Evolutionary conservation across 2,888 invertebrate genomes (phyloP).

Genomic region (Apodemia mormo): DNA sequence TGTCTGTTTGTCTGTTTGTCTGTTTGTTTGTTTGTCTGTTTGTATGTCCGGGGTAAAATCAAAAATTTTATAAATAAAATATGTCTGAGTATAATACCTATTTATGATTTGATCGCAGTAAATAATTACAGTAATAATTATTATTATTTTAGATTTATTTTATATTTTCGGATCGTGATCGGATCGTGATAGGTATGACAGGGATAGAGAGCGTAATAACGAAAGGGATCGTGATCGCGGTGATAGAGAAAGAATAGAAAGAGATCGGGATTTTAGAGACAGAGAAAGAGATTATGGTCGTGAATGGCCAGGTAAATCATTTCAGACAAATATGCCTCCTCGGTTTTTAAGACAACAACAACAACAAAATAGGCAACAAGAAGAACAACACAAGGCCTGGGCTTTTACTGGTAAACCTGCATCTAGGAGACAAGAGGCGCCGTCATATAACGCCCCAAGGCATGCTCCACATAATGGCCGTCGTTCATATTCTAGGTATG

Average conservation of each 20-base stretch:
- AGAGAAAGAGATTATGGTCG: slow-evolving; percentile 49
- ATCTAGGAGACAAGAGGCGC: slow-evolving; percentile 64
- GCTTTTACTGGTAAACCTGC: slow-evolving; percentile 66
- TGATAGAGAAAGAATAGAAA: slow-evolving; percentile 55
- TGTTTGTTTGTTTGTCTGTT: too few relatives aligned
- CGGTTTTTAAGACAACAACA: slow-evolving; percentile 92
- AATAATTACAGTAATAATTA: too few relatives aligned
- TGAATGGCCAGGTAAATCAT: slow-evolving; percentile 75
- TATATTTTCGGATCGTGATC: too few relatives aligned
- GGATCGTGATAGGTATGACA: slow-evolving; percentile 47
- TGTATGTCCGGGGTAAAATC: too few relatives aligned
- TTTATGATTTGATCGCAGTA: too few relatives aligned
- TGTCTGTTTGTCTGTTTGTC: too few relatives aligned
- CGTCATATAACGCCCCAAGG: slow-evolving; percentile 66
- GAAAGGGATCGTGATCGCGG: slow-evolving; percentile 42
- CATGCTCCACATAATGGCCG: slow-evolving; percentile 68
- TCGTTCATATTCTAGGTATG: slow-evolving; percentile 71
- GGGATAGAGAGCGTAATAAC: slow-evolving; percentile 43
- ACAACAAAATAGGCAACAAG: slow-evolving; percentile 82
- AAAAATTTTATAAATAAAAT: too few relatives aligned
- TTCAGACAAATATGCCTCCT: slow-evolving; percentile 92
- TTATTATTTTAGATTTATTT: too few relatives aligned
- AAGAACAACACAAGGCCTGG: slow-evolving; percentile 71
- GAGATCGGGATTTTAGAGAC: slow-evolving; percentile 53
- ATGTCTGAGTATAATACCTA: too few relatives aligned